A percentile compares a stretch with the other conserved stretches of the same genome.
Evolutionary conservation across 2,113 vertebrate species (phyloP).

Genomic region (Eulemur rufifrons): DNA sequence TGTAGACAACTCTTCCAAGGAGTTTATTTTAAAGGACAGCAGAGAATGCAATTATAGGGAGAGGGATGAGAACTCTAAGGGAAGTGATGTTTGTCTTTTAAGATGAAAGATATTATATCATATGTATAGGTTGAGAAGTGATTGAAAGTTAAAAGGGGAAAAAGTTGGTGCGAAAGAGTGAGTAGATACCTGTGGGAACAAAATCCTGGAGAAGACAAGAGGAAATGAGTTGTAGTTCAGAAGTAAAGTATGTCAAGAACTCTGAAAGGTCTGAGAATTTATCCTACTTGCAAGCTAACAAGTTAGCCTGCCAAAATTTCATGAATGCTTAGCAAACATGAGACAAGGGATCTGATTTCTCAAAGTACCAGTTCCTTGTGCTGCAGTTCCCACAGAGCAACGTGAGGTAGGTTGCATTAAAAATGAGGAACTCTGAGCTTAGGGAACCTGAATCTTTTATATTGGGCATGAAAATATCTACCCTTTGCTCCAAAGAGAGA

Average conservation of each 20-base stretch:
- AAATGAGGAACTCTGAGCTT: not conserved
- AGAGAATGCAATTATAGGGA: not conserved
- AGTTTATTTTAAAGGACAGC: not conserved
- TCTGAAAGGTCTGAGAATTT: not conserved
- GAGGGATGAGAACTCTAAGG: not conserved
- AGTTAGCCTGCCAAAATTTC: not conserved
- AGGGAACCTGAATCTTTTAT: not conserved
- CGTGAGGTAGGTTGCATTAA: not conserved
- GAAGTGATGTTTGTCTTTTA: not conserved
- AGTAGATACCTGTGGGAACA: not conserved
- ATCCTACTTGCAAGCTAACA: not conserved
- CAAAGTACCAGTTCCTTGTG: not conserved
- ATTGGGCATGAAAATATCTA: not conserved
- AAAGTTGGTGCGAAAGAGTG: not conserved
- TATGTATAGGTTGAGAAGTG: not conserved
- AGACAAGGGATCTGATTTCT: slow-evolving; percentile 3
- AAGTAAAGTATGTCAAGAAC: not conserved
- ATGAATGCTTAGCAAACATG: not conserved
- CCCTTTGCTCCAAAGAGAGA: not conserved
- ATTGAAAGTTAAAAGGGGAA: not conserved
- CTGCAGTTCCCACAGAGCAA: not conserved
- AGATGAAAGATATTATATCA: not conserved
- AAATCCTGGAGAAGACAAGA: not conserved
- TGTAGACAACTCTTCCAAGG: not conserved
- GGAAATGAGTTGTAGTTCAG: not conserved